Evolutionary conservation across 1,140 invertebrate species (phyloP).

Genomic region (Paramacrobiotus metropolitanus): DNA sequence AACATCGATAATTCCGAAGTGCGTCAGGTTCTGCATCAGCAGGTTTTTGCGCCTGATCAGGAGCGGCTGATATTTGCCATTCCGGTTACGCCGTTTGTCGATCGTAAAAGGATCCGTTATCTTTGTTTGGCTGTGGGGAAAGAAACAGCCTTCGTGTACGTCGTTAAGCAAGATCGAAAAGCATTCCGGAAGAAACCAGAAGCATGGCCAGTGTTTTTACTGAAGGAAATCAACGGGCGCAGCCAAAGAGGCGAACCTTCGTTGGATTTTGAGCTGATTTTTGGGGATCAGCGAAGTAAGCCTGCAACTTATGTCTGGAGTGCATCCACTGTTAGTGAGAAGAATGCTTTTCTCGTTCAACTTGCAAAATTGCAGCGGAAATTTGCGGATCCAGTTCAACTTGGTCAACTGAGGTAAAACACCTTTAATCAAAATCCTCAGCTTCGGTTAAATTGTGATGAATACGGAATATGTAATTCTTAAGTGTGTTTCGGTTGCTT

Average conservation of each 20-base stretch:
- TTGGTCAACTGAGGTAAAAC: too few species aligned
- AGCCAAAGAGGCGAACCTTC: background rate
- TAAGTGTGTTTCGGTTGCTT: too few species aligned
- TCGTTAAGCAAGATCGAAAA: background rate
- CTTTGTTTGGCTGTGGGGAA: background rate
- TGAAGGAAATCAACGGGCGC: background rate
- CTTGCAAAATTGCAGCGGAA: background rate
- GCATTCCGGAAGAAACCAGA: background rate
- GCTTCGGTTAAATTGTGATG: too few species aligned
- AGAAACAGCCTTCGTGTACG: background rate
- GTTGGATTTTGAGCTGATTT: background rate
- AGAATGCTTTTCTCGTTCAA: conserved; percentile 1
- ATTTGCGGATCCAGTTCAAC: background rate
- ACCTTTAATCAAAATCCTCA: too few species aligned
- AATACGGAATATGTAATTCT: too few species aligned
- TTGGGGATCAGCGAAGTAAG: background rate
- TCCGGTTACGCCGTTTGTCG: background rate
- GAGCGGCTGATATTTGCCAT: background rate
- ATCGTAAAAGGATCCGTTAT: background rate
- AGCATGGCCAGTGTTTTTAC: background rate
- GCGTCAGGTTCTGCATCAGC: background rate
- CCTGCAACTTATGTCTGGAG: background rate
- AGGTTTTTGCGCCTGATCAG: background rate
- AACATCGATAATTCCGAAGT: background rate
- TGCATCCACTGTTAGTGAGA: background rate